A percentile compares a stretch with the other conserved stretches of the same genome.
These are phyloP conservation scores for Callosobruchus maculatus DNA, from an alignment of 2,888 invertebrate species.

Conservation along the genomic window DNA sequence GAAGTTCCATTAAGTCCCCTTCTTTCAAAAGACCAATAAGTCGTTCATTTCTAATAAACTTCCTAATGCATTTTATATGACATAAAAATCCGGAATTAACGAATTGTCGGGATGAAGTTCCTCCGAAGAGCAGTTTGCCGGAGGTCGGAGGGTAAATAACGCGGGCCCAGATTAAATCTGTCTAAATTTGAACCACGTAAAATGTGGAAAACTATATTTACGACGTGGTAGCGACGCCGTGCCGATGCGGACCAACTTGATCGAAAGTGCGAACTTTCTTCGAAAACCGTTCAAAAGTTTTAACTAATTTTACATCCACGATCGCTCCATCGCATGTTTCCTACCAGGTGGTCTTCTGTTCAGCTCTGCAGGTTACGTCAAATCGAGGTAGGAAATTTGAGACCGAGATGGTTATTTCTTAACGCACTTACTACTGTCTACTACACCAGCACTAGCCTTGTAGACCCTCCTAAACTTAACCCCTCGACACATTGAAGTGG, in stretches of 20 bases:
- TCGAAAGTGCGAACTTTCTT: not conserved
- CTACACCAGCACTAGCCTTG: too few relatives aligned
- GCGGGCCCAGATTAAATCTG: not conserved
- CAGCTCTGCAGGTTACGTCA: too few relatives aligned
- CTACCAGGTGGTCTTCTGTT: not conserved
- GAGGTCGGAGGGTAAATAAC: not conserved
- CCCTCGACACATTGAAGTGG: too few relatives aligned
- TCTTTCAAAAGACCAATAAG: not conserved
- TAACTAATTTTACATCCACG: not conserved
- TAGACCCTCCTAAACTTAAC: too few relatives aligned
- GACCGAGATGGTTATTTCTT: too few relatives aligned
- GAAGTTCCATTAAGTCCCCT: not conserved
- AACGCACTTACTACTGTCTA: too few relatives aligned
- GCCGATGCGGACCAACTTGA: not conserved
- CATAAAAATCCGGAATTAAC: not conserved
- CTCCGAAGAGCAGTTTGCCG: constrained; percentile 36
- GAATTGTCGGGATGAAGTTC: constrained; percentile 35
- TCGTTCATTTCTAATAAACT: not conserved
- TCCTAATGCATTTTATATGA: not conserved
- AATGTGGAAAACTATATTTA: not conserved
- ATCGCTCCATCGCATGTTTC: not conserved
- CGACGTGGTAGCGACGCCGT: not conserved
- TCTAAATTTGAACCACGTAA: not conserved
- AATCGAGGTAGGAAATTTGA: too few relatives aligned
- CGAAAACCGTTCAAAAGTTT: not conserved